phyloP scores from a whole-genome alignment of 2,888 invertebrate species.

The Lathronympha strigana region DNA sequence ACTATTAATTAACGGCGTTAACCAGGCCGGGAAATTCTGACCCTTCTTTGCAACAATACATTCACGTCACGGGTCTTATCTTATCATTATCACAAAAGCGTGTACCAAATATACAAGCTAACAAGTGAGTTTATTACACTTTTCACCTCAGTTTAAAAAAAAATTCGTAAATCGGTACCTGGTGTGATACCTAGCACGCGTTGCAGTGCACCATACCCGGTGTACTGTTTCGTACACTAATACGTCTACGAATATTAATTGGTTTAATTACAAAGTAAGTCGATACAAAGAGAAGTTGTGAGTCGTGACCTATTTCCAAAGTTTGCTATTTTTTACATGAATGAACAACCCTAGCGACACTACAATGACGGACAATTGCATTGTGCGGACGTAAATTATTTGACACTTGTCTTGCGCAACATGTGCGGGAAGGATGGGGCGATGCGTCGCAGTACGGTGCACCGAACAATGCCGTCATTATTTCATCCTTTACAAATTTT shows the following conservation, averaged over 20 bases:
- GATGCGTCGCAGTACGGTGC: constrained; percentile 11
- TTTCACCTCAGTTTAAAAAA: no score
- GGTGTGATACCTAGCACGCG: no score
- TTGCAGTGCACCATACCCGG: no score
- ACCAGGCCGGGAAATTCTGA: no score
- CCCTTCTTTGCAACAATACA: no score
- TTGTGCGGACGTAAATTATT: constrained; percentile 49
- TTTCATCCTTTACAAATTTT: constrained; percentile 22
- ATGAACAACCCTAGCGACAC: constrained; percentile 25
- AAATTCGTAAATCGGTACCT: no score
- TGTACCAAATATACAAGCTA: no score
- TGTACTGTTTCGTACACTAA: neutral
- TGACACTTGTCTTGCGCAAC: constrained; percentile 48
- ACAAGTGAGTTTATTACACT: no score
- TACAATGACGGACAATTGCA: constrained; percentile 37
- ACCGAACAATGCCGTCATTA: constrained; percentile 15
- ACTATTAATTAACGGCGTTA: no score
- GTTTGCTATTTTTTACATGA: neutral
- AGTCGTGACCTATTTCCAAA: constrained; percentile 1
- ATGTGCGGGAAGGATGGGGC: constrained; percentile 32
- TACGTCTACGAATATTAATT: neutral
- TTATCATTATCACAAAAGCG: no score
- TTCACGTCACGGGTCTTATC: no score
- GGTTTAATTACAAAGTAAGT: neutral
- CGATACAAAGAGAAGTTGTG: no score